Evolutionary conservation across 1,140 invertebrate genomes (phyloP).

Genomic region (Drosophila bifasciata): DNA sequence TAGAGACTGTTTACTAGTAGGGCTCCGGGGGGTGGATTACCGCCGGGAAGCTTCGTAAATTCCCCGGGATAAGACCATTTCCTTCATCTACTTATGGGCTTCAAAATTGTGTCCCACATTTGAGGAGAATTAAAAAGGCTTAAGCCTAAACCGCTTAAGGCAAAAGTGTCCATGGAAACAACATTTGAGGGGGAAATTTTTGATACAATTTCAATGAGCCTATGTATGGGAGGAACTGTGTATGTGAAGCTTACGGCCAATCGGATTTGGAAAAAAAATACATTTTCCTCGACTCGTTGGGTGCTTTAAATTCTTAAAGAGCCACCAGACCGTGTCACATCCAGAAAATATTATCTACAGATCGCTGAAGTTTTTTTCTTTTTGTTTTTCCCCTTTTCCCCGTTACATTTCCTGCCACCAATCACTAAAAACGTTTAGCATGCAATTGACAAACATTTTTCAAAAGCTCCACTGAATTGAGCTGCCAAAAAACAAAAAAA

Average conservation of each 20-base stretch:
- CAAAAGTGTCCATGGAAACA: conserved; percentile 35
- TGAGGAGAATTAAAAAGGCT: conserved; percentile 32
- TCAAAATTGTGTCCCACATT: conserved; percentile 2
- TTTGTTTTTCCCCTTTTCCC: no score
- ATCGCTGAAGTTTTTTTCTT: neutral
- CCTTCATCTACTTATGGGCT: conserved; percentile 5
- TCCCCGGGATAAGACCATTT: conserved; percentile 35
- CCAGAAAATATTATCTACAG: conserved; percentile 35
- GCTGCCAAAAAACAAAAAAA: conserved; percentile 1
- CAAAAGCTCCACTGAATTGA: conserved; percentile 42
- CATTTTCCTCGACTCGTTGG: no score
- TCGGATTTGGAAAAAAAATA: conserved; percentile 15
- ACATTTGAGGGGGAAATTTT: conserved; percentile 16
- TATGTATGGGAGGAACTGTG: conserved; percentile 35
- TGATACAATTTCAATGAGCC: conserved; percentile 20
- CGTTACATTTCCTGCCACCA: conserved; percentile 33
- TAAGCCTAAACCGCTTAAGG: conserved; percentile 42
- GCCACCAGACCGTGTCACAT: conserved; percentile 15
- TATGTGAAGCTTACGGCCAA: neutral
- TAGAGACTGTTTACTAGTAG: no score
- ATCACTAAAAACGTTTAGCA: conserved; percentile 47
- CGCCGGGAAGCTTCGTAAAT: neutral
- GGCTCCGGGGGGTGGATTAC: conserved; percentile 20
- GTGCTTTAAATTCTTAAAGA: conserved; percentile 5
- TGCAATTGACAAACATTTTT: conserved; percentile 51